Percentiles rank a stretch among this genome's conserved stretches.
phyloP scores from a whole-genome alignment of 1,140 invertebrate species.

The Drosophila suzukii region DNA sequence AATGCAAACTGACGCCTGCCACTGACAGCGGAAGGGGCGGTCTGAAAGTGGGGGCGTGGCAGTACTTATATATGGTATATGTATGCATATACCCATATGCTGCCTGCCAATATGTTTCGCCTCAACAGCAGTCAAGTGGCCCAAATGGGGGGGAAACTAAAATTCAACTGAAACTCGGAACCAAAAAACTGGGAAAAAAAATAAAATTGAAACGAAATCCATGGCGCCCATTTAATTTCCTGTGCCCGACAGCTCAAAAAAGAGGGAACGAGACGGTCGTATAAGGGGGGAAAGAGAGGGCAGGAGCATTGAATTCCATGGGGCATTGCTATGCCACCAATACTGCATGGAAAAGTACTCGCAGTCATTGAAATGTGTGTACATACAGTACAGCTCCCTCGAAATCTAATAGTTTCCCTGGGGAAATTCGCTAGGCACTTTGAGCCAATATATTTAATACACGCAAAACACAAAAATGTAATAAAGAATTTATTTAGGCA shows the following conservation, averaged over 20 bases:
- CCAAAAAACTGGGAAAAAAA: conserved; percentile 8
- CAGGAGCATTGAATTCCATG: conserved; percentile 26
- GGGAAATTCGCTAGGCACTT: not conserved
- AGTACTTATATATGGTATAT: not conserved
- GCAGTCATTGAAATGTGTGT: conserved; percentile 29
- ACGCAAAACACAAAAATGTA: too few species aligned
- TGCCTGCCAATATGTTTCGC: conserved; percentile 54
- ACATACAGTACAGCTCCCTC: conserved; percentile 19
- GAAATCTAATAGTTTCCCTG: not conserved
- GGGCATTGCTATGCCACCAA: conserved; percentile 22
- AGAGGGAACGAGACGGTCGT: not conserved
- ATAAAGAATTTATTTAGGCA: not conserved
- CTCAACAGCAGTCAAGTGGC: conserved; percentile 67
- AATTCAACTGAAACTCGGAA: conserved; percentile 2
- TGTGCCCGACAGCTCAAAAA: conserved; percentile 48
- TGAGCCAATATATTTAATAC: not conserved
- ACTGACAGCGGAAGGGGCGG: conserved; percentile 13
- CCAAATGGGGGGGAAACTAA: conserved; percentile 43
- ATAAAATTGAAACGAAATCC: conserved; percentile 53
- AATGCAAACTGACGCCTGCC: conserved; percentile 43
- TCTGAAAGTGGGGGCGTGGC: not conserved
- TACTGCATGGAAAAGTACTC: conserved; percentile 23
- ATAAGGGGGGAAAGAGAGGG: too few species aligned
- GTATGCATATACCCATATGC: not conserved
- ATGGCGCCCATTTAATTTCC: conserved; percentile 75